Evolutionary conservation across 2,113 vertebrate species (phyloP).

Genomic region (Beaufortia kweichowensis): DNA sequence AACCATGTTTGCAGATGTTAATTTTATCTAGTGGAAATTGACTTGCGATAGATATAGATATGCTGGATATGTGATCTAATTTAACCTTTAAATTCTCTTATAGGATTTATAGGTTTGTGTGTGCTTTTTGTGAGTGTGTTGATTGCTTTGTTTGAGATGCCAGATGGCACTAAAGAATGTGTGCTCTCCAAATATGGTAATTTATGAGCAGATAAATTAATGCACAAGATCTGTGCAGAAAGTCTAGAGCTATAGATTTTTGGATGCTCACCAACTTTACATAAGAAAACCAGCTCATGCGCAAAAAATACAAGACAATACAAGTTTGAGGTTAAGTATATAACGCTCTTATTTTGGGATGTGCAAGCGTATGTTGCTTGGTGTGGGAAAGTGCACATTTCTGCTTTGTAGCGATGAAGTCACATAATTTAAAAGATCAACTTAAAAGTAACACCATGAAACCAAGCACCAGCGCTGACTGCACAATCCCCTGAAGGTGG

Average conservation of each 20-base stretch:
- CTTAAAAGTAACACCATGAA: slow-evolving; percentile 14
- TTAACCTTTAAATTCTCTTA: slow-evolving; percentile 3
- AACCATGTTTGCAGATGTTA: not conserved
- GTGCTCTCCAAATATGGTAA: slow-evolving; percentile 3
- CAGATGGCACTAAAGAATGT: slow-evolving; percentile 35
- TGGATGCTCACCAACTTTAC: not conserved
- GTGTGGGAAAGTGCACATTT: not conserved
- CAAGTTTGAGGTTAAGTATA: not conserved
- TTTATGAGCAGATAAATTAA: slow-evolving; percentile 34
- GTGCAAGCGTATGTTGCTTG: not conserved
- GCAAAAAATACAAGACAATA: not conserved
- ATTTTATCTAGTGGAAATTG: not conserved
- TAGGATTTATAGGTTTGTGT: slow-evolving; percentile 8
- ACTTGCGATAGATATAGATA: slow-evolving; percentile 19
- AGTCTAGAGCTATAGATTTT: not conserved
- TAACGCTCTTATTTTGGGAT: not conserved
- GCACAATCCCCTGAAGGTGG: slow-evolving; percentile 8
- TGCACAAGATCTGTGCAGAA: not conserved
- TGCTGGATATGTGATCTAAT: not conserved
- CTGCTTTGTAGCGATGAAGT: not conserved
- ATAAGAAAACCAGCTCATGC: not conserved
- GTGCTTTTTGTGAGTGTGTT: slow-evolving; percentile 15
- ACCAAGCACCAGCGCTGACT: not conserved
- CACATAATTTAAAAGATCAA: not conserved
- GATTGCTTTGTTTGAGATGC: slow-evolving; percentile 36